Percentiles rank a stretch among this genome's conserved stretches.
Evolutionary conservation across 2,888 invertebrate genomes (phyloP).

Genomic region (Anodontia alba): DNA sequence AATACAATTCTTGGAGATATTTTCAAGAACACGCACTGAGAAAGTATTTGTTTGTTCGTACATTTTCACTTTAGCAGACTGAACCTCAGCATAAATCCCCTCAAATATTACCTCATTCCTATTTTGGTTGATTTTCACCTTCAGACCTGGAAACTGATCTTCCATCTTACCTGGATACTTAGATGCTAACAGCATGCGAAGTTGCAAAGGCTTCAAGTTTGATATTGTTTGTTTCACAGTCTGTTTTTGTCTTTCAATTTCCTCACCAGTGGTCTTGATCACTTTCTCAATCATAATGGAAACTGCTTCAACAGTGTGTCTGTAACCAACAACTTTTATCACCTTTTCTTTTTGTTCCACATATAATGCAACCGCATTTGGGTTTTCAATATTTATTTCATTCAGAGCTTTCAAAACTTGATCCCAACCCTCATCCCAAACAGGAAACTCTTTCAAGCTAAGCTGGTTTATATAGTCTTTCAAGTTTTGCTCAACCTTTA

Average conservation of each 20-base stretch:
- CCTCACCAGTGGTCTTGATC: neutral
- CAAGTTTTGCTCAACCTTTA: neutral
- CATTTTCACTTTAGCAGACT: slow-evolving; percentile 1
- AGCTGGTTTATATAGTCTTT: slow-evolving; percentile 8
- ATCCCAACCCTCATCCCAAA: slow-evolving; percentile 5
- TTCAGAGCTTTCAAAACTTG: neutral
- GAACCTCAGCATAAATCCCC: neutral
- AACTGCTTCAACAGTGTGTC: neutral
- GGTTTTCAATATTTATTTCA: neutral
- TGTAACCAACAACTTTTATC: neutral
- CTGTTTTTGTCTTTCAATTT: slow-evolving; percentile 27
- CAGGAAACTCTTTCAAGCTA: neutral
- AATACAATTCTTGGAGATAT: neutral
- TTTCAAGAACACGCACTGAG: neutral
- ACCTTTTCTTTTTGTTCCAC: slow-evolving; percentile 3
- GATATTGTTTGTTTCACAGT: slow-evolving; percentile 30
- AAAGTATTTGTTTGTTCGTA: neutral
- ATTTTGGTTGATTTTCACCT: slow-evolving; percentile 1
- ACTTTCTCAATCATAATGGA: neutral
- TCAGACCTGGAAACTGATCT: neutral
- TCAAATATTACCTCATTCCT: neutral
- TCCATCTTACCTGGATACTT: neutral
- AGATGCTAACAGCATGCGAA: slow-evolving; percentile 51
- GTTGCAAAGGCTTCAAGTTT: slow-evolving; percentile 18
- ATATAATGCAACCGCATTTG: neutral